Percentiles rank a stretch among this genome's conserved stretches.
Conservation (phyloP, 2,888 invertebrate genomes). For the Sphecodes monilicornis region DNA sequence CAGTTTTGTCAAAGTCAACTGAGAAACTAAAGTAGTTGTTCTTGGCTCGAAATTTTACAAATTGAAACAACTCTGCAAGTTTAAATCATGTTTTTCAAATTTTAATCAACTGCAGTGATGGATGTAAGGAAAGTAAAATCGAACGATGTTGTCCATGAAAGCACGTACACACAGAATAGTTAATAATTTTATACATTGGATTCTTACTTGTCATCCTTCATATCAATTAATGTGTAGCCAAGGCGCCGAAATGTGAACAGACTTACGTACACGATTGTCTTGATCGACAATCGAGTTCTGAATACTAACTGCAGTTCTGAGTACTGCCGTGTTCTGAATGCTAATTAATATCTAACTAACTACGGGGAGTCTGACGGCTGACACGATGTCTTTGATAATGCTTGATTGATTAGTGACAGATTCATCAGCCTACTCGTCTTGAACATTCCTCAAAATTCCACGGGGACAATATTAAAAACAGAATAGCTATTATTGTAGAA, state of each 20-base stretch:
- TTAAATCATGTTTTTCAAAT: too few relatives aligned
- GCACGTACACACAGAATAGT: too few relatives aligned
- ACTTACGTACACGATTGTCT: not conserved
- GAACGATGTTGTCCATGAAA: too few relatives aligned
- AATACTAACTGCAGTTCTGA: not conserved
- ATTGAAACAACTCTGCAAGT: too few relatives aligned
- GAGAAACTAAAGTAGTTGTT: too few relatives aligned
- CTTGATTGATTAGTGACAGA: not conserved
- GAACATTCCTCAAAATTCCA: not conserved
- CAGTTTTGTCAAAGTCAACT: too few relatives aligned
- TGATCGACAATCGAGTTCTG: conserved; percentile 5
- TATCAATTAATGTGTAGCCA: not conserved
- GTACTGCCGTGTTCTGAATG: not conserved
- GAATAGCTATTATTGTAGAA: too few relatives aligned
- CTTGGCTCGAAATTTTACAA: too few relatives aligned
- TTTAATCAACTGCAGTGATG: too few relatives aligned
- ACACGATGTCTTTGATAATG: not conserved
- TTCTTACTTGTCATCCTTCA: not conserved
- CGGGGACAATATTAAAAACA: not conserved
- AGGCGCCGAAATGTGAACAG: not conserved
- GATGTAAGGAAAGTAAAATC: too few relatives aligned
- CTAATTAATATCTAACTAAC: not conserved
- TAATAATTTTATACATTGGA: not conserved
- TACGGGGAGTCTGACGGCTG: not conserved
- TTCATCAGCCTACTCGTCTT: not conserved